Evolutionary conservation across 2,113 vertebrate species (phyloP), one percentile per base, ranked within the genome.

Genomic region (Alces alces): DNA sequence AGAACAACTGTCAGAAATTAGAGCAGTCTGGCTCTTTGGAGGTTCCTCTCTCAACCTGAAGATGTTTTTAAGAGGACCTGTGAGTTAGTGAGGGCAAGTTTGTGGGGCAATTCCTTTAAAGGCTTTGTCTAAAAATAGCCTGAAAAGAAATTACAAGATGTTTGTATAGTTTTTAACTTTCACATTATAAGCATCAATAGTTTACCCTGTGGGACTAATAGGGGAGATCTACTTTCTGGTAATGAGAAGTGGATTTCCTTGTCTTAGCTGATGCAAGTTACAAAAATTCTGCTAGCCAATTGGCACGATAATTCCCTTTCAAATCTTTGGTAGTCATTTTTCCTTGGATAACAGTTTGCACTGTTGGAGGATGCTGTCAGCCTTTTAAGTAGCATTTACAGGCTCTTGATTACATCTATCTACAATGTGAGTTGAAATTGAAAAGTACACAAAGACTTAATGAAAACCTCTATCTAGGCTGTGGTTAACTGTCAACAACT

Each of bases 1-100:
- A 97, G 78, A 98, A 93, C 85, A 97, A 95, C 84, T 64, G 28
- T 97, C 85, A 95, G 95, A 97, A 96, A 78, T 80, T 60, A 10
- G 36, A 30, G 76, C 64, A 91, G 7, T 55, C 52, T 89, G 15
- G 7, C 60, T 95, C 89, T 58, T 93, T 76, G 85, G 87, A 64
- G 25, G 66, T 76, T 79, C 58, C n/a, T 25, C 4, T 96, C 66
- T 73, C 28, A 89, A 76, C 45, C 0, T 0, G 0, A 66, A 97
- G 83, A 61, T 58, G 55, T 94, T 86, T 82, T 91, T 80, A 85
- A 0, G 0, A 9, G 30, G 55, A 90, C 33, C 0, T 0, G 2
- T 1, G 78, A 95, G 43, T 21, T 93, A 66, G n/a, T 47, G 6
- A 91, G 0, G 88, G 33, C 15, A 0, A 0, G 4, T 93, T 83